Evolutionary conservation across 2,113 vertebrate genomes (phyloP).

Genomic region (Terrapene triunguis): DNA sequence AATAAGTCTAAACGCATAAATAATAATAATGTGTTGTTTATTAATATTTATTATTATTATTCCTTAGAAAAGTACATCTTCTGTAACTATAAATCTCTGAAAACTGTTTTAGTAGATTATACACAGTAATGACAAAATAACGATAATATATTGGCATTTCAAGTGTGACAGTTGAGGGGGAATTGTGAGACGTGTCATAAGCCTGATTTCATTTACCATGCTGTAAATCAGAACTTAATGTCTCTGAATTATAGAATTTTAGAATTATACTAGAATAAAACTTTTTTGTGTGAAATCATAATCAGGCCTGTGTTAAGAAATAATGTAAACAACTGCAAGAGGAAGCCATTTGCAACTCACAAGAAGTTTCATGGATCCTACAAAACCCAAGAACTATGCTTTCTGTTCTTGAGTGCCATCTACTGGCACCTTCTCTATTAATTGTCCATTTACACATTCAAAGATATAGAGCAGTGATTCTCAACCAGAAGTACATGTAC

Average conservation of each 20-base stretch:
- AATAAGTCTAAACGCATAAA: constrained; percentile 51
- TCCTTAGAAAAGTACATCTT: neutral
- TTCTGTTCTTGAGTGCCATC: neutral
- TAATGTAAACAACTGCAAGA: neutral
- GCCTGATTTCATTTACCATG: constrained; percentile 19
- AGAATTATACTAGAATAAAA: neutral
- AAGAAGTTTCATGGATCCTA: neutral
- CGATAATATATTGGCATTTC: neutral
- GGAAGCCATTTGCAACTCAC: neutral
- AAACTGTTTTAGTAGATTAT: constrained; percentile 35
- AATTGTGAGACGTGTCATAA: neutral
- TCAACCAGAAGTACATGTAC: too few relatives aligned
- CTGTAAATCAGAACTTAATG: constrained; percentile 27
- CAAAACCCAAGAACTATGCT: neutral
- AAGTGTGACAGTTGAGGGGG: neutral
- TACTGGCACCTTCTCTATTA: neutral
- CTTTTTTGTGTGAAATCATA: neutral
- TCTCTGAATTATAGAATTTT: neutral
- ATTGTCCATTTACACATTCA: neutral
- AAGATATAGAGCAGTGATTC: neutral
- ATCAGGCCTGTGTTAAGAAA: neutral
- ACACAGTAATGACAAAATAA: neutral
- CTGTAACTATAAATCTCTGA: constrained; percentile 26
- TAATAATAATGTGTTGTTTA: neutral
- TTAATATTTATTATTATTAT: neutral